Conservation (phyloP, 2,797 vertebrate species). For the Lates japonicus region DNA sequence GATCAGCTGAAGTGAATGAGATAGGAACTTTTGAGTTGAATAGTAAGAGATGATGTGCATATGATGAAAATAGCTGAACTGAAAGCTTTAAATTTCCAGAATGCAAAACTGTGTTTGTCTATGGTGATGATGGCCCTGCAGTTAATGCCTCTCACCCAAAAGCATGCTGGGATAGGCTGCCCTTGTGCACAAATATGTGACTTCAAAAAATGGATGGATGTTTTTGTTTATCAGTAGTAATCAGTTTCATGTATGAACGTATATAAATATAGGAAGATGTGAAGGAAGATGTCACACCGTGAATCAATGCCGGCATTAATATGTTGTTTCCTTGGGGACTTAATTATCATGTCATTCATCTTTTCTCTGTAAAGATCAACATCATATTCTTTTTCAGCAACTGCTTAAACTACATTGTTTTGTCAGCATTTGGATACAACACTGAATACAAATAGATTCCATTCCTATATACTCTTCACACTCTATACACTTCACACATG, state of each 20-base stretch:
- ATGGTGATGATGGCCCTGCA: not conserved
- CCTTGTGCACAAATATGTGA: not conserved
- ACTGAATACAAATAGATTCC: not conserved
- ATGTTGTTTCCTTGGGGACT: too few relatives aligned
- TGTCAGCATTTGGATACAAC: not conserved
- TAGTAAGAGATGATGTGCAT: not conserved
- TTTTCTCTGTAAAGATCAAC: conserved; percentile 1
- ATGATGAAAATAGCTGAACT: not conserved
- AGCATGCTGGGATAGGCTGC: not conserved
- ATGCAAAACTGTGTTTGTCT: not conserved
- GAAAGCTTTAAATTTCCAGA: not conserved
- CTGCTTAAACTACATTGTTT: not conserved
- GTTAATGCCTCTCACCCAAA: not conserved
- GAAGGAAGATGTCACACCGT: too few relatives aligned
- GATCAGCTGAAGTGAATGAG: not conserved
- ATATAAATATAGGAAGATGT: not conserved
- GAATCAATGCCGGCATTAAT: too few relatives aligned
- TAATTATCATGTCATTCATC: not conserved
- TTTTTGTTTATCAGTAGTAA: too few relatives aligned
- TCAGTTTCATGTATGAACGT: not conserved
- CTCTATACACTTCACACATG: not conserved
- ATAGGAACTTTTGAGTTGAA: not conserved
- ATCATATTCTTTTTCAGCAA: not conserved
- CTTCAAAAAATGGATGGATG: not conserved
- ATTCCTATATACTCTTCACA: not conserved